Conservation (phyloP, 1,140 invertebrate genomes). For the Cardiocondyla obscurior region DNA sequence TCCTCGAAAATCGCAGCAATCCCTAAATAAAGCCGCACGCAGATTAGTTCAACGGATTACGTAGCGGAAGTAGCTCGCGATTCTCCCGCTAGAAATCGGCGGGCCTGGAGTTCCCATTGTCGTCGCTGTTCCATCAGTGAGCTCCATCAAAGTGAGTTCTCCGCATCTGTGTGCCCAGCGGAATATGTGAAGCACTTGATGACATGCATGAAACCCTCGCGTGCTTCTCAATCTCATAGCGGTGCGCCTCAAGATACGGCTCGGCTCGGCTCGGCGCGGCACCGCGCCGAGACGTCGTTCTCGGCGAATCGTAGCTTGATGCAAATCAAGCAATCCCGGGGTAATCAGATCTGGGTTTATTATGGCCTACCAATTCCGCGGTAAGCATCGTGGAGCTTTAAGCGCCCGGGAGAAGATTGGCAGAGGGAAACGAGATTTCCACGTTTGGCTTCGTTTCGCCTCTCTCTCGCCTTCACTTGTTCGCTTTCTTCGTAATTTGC, state of each 20-base stretch:
- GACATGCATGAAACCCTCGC: slow-evolving; percentile 57
- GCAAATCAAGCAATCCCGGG: slow-evolving; percentile 71
- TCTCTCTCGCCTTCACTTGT: neutral
- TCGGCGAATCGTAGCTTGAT: slow-evolving; percentile 54
- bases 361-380: slow-evolving; percentile 60
- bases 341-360: slow-evolving; percentile 72
- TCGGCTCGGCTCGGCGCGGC: neutral
- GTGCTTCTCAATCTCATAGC: slow-evolving; percentile 41
- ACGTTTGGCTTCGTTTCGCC: slow-evolving; percentile 12
- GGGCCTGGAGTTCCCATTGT: slow-evolving; percentile 16
- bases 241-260: slow-evolving; percentile 27
- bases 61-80: slow-evolving; percentile 24
- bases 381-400: slow-evolving; percentile 51
- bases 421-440: slow-evolving; percentile 26
- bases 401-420: slow-evolving; percentile 49
- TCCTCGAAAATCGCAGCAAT: slow-evolving; percentile 8
- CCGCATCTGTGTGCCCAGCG: slow-evolving; percentile 14
- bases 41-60: slow-evolving; percentile 37
- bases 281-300: slow-evolving; percentile 12
- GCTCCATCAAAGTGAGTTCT: slow-evolving; percentile 33
- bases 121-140: slow-evolving; percentile 39
- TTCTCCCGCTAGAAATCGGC: slow-evolving; percentile 15
- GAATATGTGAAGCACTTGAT: slow-evolving; percentile 63
- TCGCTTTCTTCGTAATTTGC: neutral
- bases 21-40: slow-evolving; percentile 20